Evolutionary conservation across 1,140 invertebrate genomes (phyloP).

Genomic region (Akabosia matsudoensis): DNA sequence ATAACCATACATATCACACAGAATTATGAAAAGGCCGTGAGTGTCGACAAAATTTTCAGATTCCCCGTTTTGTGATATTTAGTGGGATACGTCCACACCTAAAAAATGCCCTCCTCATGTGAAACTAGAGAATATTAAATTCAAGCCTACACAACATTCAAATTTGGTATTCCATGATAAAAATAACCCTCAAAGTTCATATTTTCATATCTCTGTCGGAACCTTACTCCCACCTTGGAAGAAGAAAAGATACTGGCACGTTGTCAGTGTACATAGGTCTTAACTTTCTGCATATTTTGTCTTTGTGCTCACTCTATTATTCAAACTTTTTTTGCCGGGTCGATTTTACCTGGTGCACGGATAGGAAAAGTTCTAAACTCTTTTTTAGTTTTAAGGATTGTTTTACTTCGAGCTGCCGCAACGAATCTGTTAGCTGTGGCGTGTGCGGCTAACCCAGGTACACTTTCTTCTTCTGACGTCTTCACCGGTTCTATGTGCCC

Average conservation of each 20-base stretch:
- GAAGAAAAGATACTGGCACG: too few relatives aligned
- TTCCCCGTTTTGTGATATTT: too few relatives aligned
- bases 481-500: neutral
- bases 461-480: neutral
- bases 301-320: constrained; percentile 7
- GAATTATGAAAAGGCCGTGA: too few relatives aligned
- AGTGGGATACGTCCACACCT: neutral
- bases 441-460: neutral
- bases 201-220: too few relatives aligned
- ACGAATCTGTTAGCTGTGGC: neutral
- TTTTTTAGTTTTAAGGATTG: neutral
- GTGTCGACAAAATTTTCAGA: too few relatives aligned
- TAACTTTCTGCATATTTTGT: constrained; percentile 10
- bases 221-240: too few relatives aligned
- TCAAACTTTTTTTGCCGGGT: neutral
- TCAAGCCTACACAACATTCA: neutral
- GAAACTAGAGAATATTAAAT: neutral
- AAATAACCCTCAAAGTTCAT: neutral
- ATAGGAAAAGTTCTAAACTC: too few relatives aligned
- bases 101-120: neutral
- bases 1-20: too few relatives aligned
- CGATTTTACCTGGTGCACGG: too few relatives aligned
- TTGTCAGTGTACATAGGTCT: neutral
- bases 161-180: neutral
- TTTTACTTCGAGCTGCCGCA: too few relatives aligned